A percentile compares a stretch with the other conserved stretches of the same genome.
These are phyloP conservation scores for Metellina segmentata DNA, from an alignment of 2,888 invertebrate genomes.

Conservation along the genomic window DNA sequence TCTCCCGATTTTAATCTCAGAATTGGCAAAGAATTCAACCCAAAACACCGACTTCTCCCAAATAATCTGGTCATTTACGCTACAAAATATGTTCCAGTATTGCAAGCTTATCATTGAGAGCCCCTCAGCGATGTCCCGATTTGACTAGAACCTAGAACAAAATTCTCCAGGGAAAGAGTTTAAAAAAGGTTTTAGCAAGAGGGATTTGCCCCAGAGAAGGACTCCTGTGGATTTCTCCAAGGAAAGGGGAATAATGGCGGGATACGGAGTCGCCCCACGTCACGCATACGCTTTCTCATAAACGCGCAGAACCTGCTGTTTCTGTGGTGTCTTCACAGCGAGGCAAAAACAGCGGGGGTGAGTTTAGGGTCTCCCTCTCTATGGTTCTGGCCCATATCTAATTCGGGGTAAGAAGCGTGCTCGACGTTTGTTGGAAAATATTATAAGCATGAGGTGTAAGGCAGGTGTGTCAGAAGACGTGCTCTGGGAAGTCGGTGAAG, in stretches of 20 bases:
- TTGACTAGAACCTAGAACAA: neutral
- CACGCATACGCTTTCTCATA: constrained; percentile 43
- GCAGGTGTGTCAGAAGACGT: constrained; percentile 51
- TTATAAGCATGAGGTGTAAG: constrained; percentile 5
- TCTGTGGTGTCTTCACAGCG: neutral
- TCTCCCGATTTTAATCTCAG: too few species aligned
- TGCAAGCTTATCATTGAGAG: neutral
- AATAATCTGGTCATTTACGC: neutral
- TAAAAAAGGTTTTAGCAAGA: neutral
- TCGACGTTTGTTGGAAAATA: constrained; percentile 26
- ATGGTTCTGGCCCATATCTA: neutral
- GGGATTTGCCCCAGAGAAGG: neutral
- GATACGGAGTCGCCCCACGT: constrained; percentile 13
- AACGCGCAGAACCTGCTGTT: constrained; percentile 1
- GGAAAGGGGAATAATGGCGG: constrained; percentile 10
- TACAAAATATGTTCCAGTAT: neutral
- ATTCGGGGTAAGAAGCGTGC: constrained; percentile 21
- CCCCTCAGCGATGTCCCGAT: neutral
- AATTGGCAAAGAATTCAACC: neutral
- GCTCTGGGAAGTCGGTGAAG: neutral
- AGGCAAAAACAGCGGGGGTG: constrained; percentile 39
- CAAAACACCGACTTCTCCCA: neutral
- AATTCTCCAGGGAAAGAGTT: neutral
- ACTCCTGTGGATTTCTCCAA: too few species aligned
- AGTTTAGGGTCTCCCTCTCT: constrained; percentile 30